These are phyloP conservation scores for Limnephilus rhombicus DNA, from an alignment of 2,888 invertebrate genomes.

Conservation along the genomic window DNA sequence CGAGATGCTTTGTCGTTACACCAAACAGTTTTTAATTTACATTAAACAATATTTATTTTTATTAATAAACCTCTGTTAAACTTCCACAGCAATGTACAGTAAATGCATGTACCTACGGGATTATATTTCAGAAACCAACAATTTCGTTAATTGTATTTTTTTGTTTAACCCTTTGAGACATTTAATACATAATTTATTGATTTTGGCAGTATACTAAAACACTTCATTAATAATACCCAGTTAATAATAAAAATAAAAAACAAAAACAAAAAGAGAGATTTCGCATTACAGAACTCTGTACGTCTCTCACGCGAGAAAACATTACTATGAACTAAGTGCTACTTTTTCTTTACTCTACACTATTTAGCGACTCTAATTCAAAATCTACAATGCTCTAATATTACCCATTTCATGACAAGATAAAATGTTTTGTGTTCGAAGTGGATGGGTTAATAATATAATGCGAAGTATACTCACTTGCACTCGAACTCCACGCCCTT, in stretches of 20 bases:
- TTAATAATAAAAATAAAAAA: too few relatives aligned
- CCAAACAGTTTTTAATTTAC: not conserved
- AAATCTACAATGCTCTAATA: not conserved
- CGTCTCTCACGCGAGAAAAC: not conserved
- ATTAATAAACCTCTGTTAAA: too few relatives aligned
- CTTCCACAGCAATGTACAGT: too few relatives aligned
- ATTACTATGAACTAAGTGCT: not conserved
- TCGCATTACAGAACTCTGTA: not conserved
- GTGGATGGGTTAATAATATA: slow-evolving; percentile 3
- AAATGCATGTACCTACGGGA: too few relatives aligned
- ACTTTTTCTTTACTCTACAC: not conserved
- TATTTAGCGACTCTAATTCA: not conserved
- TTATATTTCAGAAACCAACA: too few relatives aligned
- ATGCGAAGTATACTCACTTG: slow-evolving; percentile 85
- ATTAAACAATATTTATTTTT: too few relatives aligned
- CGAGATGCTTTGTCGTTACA: not conserved
- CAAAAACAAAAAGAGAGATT: not conserved
- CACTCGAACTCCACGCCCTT: slow-evolving; percentile 95
- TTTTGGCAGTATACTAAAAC: too few relatives aligned
- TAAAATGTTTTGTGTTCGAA: not conserved
- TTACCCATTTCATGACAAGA: not conserved
- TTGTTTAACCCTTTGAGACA: not conserved
- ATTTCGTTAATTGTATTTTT: too few relatives aligned
- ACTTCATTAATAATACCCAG: too few relatives aligned
- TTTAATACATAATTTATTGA: not conserved